A percentile compares a stretch with the other conserved stretches of the same genome.
These are phyloP conservation scores for Chiloscyllium punctatum DNA, from an alignment of 2,797 vertebrate genomes.

Conservation along the genomic window DNA sequence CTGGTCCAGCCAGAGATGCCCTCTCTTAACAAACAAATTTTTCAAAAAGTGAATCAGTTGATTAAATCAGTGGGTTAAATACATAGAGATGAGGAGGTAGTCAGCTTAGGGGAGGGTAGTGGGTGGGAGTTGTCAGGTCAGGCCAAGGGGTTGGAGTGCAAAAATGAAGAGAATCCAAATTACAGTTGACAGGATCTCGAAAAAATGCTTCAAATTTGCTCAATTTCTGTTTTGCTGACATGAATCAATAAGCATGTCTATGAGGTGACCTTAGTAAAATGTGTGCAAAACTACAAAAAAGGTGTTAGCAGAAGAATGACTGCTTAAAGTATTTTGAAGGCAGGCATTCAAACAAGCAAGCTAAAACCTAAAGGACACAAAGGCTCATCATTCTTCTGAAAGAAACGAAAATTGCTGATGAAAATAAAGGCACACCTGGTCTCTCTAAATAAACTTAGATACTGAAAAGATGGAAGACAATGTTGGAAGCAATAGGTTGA, in stretches of 20 bases:
- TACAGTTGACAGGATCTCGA: background rate
- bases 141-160: no score
- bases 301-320: background rate
- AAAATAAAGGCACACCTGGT: conserved; percentile 31
- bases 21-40: no score
- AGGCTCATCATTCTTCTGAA: conserved; percentile 1
- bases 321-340: background rate
- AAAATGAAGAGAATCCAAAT: background rate
- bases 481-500: background rate
- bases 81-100: no score
- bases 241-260: background rate
- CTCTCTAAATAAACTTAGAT: conserved; percentile 30
- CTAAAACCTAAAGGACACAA: background rate
- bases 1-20: no score
- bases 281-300: background rate
- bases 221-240: background rate
- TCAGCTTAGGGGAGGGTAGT: no score
- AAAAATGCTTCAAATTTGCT: background rate
- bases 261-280: background rate
- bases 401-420: background rate
- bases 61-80: no score
- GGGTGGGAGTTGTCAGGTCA: no score
- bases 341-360: background rate
- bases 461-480: conserved; percentile 33
- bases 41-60: no score